Conservation (phyloP, 1,140 invertebrate species). For the Agrilus planipennis region DNA sequence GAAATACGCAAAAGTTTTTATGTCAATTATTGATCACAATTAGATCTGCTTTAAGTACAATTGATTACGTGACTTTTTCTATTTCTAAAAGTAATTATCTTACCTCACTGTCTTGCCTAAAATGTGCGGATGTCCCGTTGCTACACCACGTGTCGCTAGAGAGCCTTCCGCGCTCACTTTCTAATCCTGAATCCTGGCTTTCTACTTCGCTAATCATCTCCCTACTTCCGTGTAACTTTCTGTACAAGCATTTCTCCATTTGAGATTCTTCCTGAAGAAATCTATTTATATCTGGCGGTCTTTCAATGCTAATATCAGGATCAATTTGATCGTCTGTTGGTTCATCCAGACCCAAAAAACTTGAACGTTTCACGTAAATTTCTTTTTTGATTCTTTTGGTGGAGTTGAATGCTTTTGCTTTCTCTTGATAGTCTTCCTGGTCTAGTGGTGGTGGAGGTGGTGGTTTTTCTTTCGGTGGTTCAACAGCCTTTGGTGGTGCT, state of each 20-base stretch:
- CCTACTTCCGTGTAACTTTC: constrained; percentile 38
- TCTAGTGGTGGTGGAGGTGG: constrained; percentile 50
- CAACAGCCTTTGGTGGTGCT: constrained; percentile 46
- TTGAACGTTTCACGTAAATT: constrained; percentile 67
- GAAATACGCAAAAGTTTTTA: too few species aligned
- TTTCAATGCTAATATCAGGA: constrained; percentile 51
- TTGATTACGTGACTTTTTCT: too few species aligned
- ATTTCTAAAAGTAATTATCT: too few species aligned
- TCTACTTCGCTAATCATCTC: constrained; percentile 34
- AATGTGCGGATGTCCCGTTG: constrained; percentile 53
- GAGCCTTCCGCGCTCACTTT: constrained; percentile 45
- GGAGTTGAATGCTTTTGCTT: constrained; percentile 49
- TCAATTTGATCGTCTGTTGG: constrained; percentile 54
- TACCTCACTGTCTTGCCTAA: constrained; percentile 61
- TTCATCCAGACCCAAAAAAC: constrained; percentile 73
- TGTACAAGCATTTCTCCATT: constrained; percentile 58
- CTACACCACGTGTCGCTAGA: constrained; percentile 47
- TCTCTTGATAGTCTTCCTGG: constrained; percentile 35
- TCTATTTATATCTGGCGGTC: constrained; percentile 66
- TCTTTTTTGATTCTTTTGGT: constrained; percentile 79
- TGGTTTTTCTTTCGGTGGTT: constrained; percentile 76
- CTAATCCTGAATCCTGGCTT: constrained; percentile 64
- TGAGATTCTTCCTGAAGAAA: constrained; percentile 68
- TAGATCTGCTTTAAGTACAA: too few species aligned
- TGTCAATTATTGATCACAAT: too few species aligned